Base-by-base conservation (phyloP, 2,888 invertebrate species). In the Acrobasis repandana region DNA sequence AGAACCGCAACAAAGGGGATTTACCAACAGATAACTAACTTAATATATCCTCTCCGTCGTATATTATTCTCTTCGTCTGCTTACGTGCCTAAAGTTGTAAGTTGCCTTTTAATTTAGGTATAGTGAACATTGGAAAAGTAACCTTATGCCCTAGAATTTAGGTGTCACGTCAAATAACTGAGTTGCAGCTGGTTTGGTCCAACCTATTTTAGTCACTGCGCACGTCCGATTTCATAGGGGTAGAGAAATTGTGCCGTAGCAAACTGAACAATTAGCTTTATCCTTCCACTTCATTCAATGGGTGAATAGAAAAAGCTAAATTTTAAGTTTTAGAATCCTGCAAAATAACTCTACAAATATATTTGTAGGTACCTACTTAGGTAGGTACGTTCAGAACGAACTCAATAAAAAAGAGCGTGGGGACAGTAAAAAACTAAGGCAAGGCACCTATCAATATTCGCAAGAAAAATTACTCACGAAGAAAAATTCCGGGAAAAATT, bases 1-100 rank as follows among this genome's bases (percentile, higher is more conserved):
- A 60, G 36, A 47, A 34, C 57, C 52, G 49, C 60, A 60, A 62
- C 56, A 56, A 62, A 60, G 57, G 59, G 58, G 56, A 57, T 60
- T 60, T 63, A 63, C 60, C 43, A 43, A 47, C 47, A 33, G 63
- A 52, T 60, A 60, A 59, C 58, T 62, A 56, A 59, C 62, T 59
- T 38, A 49, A 58, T 58, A 58, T 56, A 62, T 56, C 38, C 16
- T 52, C 46, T 10, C 38, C 10, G 43, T 52, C 43, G 43, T 56
- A 62, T 54, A 59, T 58, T 48, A 48, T 58, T 36, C 48, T 49
- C 49, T 34, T 49, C 58, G 36, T 58, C 49, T 58, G n/a, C 50
- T 49, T 49, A 58, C 58, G 58, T 58, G 58, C 49, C 49, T 38
- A 58, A 58, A 11, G 58, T 58, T 36, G 49, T 38, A 58, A 58